Evolutionary conservation across 2,797 vertebrate species (phyloP), one percentile per base, ranked within the genome.

Genomic region (Malurus leucopterus): DNA sequence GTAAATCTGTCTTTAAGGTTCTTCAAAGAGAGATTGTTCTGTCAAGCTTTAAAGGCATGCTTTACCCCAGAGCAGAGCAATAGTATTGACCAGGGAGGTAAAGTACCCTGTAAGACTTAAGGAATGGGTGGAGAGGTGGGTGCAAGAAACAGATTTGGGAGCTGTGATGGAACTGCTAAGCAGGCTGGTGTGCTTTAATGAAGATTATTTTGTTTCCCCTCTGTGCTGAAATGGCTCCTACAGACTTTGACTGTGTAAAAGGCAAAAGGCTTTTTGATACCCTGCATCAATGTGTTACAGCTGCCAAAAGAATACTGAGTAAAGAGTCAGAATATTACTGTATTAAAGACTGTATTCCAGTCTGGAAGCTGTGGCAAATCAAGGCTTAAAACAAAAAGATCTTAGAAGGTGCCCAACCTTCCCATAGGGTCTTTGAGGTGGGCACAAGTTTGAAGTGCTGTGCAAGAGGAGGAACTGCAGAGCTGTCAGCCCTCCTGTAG

Each of bases 241-340:
- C 3, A 3, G 29, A 16, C 4, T 58, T 41, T 6, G 23, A 22
- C 8, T 2, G 1, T 0, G 1, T 15, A 40, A 38, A 64, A 32
- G 6, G 13, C 21, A 44, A 53, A 74, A 50, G 14, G 11, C 3
- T 86, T 65, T n/a, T n/a, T n/a, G n/a, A n/a, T n/a, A n/a, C n/a
- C 4, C 6, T 22, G 4, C 12, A 15, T 8, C 11, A 14, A 9
- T 15, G 9, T 34, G 12, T 43, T 47, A 62, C 9, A 71, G 14
- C 10, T 79, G 11, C 15, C 16, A 26, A 61, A 70, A 47, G 8
- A 54, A 36, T 17, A 8, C 4, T 30, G 9, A 5, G 7, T 36
- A 36, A 36, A 36, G 11, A 36, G 36, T 36, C 36, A 36, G 36
- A 36, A 36, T 36, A 36, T 11, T 36, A 36, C 36, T 29, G 1